These are phyloP conservation scores for Andrena cerasifolii DNA, from an alignment of 1,140 invertebrate species.

Conservation along the genomic window DNA sequence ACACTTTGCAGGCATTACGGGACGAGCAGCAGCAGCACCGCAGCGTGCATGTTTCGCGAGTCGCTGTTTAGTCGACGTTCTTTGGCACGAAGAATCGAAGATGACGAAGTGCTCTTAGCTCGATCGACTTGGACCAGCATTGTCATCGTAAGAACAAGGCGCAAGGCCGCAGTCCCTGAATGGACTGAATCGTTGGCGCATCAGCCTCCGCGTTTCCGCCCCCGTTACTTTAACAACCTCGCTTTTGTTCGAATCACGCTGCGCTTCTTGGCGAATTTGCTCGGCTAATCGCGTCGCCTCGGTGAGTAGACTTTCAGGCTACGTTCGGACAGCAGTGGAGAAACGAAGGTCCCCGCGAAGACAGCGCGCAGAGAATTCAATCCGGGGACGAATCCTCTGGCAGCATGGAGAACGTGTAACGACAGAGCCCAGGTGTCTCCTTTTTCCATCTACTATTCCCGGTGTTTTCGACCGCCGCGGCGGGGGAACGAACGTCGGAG, in stretches of 20 bases:
- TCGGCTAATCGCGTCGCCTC: constrained; percentile 3
- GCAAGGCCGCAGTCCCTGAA: neutral
- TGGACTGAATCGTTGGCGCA: constrained; percentile 10
- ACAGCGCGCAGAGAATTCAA: neutral
- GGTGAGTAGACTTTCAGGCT: neutral
- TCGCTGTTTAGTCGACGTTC: neutral
- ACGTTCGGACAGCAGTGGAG: neutral
- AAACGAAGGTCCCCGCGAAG: neutral
- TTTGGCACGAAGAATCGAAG: neutral
- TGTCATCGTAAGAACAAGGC: neutral
- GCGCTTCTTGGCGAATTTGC: constrained; percentile 1
- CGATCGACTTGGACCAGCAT: neutral
- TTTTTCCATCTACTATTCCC: neutral
- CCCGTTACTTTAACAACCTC: neutral
- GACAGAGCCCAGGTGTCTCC: constrained; percentile 41
- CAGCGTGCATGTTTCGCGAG: neutral
- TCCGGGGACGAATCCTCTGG: neutral
- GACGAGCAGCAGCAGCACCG: neutral
- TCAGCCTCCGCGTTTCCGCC: constrained; percentile 7
- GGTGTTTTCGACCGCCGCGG: neutral
- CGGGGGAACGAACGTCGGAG: neutral
- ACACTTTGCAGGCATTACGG: constrained; percentile 11
- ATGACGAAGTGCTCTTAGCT: constrained; percentile 12
- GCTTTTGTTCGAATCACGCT: neutral
- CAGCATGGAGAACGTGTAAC: constrained; percentile 34